Evolutionary conservation across 2,113 vertebrate species (phyloP), one percentile per base, ranked within the genome.

Genomic region (Cromileptes altivelis): DNA sequence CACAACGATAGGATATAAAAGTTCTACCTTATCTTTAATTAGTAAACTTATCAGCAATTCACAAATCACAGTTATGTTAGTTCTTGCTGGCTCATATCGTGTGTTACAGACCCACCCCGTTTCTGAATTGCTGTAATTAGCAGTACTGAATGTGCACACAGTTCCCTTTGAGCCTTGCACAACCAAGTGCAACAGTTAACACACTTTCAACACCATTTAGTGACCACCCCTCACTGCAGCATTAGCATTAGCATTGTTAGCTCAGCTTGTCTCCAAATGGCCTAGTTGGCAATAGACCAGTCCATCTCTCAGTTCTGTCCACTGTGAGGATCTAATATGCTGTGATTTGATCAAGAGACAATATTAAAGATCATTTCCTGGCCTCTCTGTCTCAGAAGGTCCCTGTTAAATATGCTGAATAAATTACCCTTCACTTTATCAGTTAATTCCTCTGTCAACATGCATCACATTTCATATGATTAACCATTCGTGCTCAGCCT

Each of bases 301-400:
- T 56, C 37, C 17, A 69, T 62, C 15, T 27, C 17, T 70, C 50
- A 0, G 30, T 65, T 70, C n/a, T 52, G 70, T 79, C 75, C 18
- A 45, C 37, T 68, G 21, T 42, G 11, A 45, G n/a, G 61, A 74
- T 75, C 12, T 57, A 64, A 80, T 47, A n/a, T 23, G 1, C 53
- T 76, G 23, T 76, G 65, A 76, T 21, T 11, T n/a, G 53, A 81
- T 71, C 25, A 53, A 3, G 12, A 68, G 49, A 61, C 12, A 30
- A 33, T 76, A 87, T 86, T 89, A 80, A 88, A 89, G 53, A 91
- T 75, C 56, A 45, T 85, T 49, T 70, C 72, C 23, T n/a, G n/a
- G 27, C 3, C 70, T 78, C 42, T 19, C 6, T 70, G 50, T 75
- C 72, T 64, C 76, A 69, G 70, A 47, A 70, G 69, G 33, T 50